Evolutionary conservation across 2,888 invertebrate species (phyloP).

Genomic region (Zootermopsis nevadensis): DNA sequence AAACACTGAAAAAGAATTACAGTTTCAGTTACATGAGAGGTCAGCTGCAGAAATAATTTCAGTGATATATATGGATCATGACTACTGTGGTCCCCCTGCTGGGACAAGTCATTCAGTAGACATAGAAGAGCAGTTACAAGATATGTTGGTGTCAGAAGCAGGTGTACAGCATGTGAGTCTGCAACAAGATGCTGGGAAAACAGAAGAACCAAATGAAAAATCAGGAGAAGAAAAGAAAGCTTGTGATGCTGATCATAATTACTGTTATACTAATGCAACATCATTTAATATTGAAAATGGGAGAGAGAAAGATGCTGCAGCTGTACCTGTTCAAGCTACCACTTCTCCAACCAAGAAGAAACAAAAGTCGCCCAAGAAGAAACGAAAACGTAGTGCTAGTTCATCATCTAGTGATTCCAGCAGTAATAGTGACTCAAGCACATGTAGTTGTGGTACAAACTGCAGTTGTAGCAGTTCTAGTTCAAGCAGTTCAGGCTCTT

Average conservation of each 20-base stretch:
- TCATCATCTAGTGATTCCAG: slow-evolving; percentile 82
- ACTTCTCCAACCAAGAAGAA: slow-evolving; percentile 65
- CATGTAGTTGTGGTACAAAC: slow-evolving; percentile 85
- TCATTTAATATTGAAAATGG: slow-evolving; percentile 29
- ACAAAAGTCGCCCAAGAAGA: slow-evolving; percentile 67
- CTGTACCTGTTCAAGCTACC: not conserved
- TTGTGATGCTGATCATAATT: slow-evolving; percentile 61
- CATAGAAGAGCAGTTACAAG: slow-evolving; percentile 4
- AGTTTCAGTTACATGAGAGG: not conserved
- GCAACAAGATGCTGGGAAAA: slow-evolving; percentile 4
- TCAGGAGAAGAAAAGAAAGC: slow-evolving; percentile 59
- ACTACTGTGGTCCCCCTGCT: slow-evolving; percentile 71
- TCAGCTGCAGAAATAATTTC: slow-evolving; percentile 52
- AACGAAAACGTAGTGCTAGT: slow-evolving; percentile 57
- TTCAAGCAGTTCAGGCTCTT: slow-evolving; percentile 71
- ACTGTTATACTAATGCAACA: slow-evolving; percentile 57
- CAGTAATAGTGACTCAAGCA: slow-evolving; percentile 78
- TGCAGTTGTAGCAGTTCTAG: slow-evolving; percentile 84
- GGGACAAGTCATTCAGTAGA: slow-evolving; percentile 29
- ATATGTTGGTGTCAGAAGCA: not conserved
- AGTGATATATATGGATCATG: slow-evolving; percentile 72
- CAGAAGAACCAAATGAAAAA: slow-evolving; percentile 58
- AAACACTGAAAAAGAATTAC: not conserved
- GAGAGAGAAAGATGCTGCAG: slow-evolving; percentile 15
- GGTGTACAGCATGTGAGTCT: not conserved